Conservation (phyloP, 2,113 vertebrate species). For the Tragelaphus buxtoni region DNA sequence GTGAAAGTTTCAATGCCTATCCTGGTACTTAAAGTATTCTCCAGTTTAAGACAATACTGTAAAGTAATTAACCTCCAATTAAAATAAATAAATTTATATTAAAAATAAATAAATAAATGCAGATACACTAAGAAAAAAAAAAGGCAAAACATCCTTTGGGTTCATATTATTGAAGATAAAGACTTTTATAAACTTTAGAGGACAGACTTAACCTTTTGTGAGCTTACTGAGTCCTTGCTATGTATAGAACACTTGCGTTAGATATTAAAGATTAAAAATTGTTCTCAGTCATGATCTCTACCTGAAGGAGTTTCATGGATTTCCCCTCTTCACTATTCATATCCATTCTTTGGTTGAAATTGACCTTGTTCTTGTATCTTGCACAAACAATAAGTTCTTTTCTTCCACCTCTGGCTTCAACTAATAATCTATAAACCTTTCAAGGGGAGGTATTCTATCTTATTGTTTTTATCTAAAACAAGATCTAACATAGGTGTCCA, state of each 20-base stretch:
- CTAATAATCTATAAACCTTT: neutral
- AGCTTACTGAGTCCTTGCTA: neutral
- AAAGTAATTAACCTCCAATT: too few species aligned
- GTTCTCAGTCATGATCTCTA: neutral
- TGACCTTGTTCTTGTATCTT: neutral
- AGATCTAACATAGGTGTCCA: neutral
- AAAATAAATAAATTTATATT: too few species aligned
- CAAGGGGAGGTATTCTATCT: neutral
- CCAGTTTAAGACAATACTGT: neutral
- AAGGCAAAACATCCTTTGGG: neutral
- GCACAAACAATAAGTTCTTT: neutral
- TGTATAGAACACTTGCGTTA: neutral
- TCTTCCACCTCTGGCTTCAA: neutral
- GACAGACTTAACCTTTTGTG: neutral
- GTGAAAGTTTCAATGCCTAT: neutral
- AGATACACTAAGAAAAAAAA: too few species aligned
- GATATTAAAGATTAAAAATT: neutral
- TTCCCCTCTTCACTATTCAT: neutral
- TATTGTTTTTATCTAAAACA: neutral
- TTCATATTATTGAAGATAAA: constrained; percentile 1
- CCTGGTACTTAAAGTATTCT: constrained; percentile 30
- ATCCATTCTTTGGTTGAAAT: neutral
- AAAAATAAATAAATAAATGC: too few species aligned
- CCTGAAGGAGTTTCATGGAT: neutral
- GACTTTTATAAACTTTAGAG: neutral